Evolutionary conservation across 2,888 invertebrate genomes (phyloP), one percentile per base, ranked within the genome.

Genomic region (Spisula subtruncata): DNA sequence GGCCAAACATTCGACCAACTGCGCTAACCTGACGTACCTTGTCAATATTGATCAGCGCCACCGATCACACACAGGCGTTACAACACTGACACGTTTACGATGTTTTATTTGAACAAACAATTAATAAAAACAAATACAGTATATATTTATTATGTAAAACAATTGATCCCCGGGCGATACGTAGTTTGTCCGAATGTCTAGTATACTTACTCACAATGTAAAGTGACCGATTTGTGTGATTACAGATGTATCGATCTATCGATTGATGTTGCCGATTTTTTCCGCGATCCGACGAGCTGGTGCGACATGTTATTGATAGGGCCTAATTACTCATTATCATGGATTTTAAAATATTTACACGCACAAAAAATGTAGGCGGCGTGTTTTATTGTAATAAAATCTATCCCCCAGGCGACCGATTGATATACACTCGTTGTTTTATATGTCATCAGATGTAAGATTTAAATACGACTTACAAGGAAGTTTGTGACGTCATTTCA

Each of bases 401-500:
- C 20, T 25, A n/a, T 25, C 25, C 60, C 60, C 25, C 10, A 1
- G 60, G 60, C 25, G 10, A 6, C 0, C 2, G n/a, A 10, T n/a
- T 66, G 25, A 66, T 66, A 25, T n/a, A 25, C 10, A 10, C 4
- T 66, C 60, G 25, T 6, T 25, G 10, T 20, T 25, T n/a, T 6
- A 48, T 1, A 1, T 48, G 81, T 48, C 81, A 81, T 81, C 12
- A 81, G 20, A 46, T 32, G 35, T 14, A 18, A 8, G n/a, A 18
- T 75, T 25, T 75, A 35, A 16, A 75, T 75, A 75, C 35, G 18
- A 5, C 4, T 75, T 75, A 75, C 16, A 75, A 32, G 75, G 75
- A 75, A 75, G 75, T 75, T 32, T 12, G 25, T 75, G 75, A 75
- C 75, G 75, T 35, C 29, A 75, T 75, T 75, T 75, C 32, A 35